Evolutionary conservation across 2,113 vertebrate species (phyloP), one percentile per base, ranked within the genome.

Genomic region (Chaetura pelagica): DNA sequence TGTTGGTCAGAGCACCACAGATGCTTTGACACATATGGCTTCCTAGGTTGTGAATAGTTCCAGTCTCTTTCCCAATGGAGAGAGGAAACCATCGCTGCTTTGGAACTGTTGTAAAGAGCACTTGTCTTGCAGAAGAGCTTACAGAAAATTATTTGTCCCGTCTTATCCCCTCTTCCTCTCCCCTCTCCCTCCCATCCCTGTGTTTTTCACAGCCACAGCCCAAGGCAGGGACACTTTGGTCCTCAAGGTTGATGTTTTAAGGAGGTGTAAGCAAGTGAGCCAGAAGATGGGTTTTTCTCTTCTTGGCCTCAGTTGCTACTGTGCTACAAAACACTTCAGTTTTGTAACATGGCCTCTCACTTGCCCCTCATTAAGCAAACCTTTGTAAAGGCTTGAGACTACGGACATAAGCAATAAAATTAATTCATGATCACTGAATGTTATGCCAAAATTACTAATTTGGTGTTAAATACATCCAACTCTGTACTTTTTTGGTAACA

Each of bases 341-440:
- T 94, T 87, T 72, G 79, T 88, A 89, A 75, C 51, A 68, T 30
- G 90, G 89, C 92, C 73, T 95, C 95, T 97, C 94, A 96, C 92
- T 96, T 96, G 90, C 85, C 69, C 93, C 85, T 95, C 32, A 7
- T 89, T 95, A 93, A 95, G 95, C 96, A 97, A 97, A 96, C 94
- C 96, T 97, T 96, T 96, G 96, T 95, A 96, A 97, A 97, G 96
- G 96, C 96, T 97, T 96, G 67, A 96, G 96, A 94, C 51, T 29
- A 63, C 55, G 87, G 73, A 90, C n/a, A 22, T 35, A 93, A 96
- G 75, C 78, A 84, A 89, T 90, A 62, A 87, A 77, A 71, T 89
- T 35, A 90, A 79, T 74, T 84, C 38, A 46, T 82, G 87, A 89
- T 94, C 16, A 22, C 92, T 87, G 92, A 79, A 89, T 38, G n/a